Conservation (phyloP, 2,113 vertebrate species). For the zebrafish (Danio rerio) region DNA sequence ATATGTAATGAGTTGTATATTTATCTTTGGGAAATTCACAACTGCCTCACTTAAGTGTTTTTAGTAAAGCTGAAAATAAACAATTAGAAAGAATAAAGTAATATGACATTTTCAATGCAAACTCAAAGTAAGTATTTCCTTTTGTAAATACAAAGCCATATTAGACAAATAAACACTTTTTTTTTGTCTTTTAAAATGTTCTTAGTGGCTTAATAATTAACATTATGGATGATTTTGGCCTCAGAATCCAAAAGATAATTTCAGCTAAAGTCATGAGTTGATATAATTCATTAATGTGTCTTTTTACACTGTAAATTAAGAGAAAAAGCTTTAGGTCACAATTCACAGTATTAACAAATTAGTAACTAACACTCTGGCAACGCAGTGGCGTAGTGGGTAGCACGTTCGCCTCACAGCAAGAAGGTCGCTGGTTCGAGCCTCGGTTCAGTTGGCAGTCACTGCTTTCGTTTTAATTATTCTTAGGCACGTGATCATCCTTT, state of each 20-base stretch:
- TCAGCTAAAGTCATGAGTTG: neutral
- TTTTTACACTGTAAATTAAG: neutral
- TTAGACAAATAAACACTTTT: neutral
- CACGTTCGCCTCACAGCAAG: too few relatives aligned
- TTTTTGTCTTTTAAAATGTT: neutral
- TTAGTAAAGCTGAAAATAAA: constrained; percentile 60
- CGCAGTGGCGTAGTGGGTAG: too few relatives aligned
- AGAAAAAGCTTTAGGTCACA: too few relatives aligned
- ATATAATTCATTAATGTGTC: neutral
- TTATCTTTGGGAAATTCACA: constrained; percentile 68
- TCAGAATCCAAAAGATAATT: neutral
- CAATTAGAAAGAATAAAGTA: constrained; percentile 2
- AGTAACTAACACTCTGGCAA: too few relatives aligned
- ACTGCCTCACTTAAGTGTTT: constrained; percentile 51
- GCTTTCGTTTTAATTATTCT: too few relatives aligned
- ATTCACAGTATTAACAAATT: too few relatives aligned
- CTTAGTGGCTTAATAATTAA: neutral
- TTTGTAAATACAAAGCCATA: neutral
- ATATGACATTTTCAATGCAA: too few relatives aligned
- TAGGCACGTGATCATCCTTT: too few relatives aligned
- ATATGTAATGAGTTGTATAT: constrained; percentile 64
- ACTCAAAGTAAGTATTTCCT: neutral
- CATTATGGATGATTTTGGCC: neutral
- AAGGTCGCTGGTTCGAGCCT: too few relatives aligned
- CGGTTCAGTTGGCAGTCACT: too few relatives aligned